Evolutionary conservation across 1,140 invertebrate genomes (phyloP).

Genomic region (Thrips palmi): DNA sequence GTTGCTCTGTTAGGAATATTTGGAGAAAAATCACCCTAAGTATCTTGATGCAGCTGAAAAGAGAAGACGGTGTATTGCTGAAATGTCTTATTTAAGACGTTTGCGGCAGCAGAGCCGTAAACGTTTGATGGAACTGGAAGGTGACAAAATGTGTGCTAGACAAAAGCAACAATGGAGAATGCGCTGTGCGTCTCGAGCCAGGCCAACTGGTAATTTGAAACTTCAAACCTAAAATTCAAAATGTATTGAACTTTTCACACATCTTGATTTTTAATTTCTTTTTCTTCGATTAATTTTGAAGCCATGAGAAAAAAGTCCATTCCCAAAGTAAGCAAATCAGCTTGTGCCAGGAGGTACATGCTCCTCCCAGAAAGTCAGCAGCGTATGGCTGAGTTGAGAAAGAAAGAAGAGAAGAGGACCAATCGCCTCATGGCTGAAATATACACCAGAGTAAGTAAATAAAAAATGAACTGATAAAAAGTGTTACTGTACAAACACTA

Average conservation of each 20-base stretch:
- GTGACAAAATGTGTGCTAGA: too few relatives aligned
- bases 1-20: conserved; percentile 15
- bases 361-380: conserved; percentile 27
- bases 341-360: conserved; percentile 27
- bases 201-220: not conserved
- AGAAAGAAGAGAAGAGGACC: conserved; percentile 26
- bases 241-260: not conserved
- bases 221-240: not conserved
- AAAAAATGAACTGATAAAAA: not conserved
- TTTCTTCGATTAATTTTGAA: too few relatives aligned
- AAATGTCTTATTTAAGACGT: conserved; percentile 15
- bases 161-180: too few relatives aligned
- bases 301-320: conserved; percentile 23
- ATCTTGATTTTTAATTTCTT: too few relatives aligned
- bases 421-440: conserved; percentile 34
- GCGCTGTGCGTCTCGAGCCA: too few relatives aligned
- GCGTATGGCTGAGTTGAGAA: conserved; percentile 25
- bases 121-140: conserved; percentile 6
- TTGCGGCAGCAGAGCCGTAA: conserved; percentile 13
- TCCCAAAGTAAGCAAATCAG: conserved; percentile 25
- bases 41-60: conserved; percentile 15
- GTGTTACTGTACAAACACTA: not conserved
- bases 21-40: conserved; percentile 16
- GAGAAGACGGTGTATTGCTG: conserved; percentile 15
- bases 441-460: conserved; percentile 24